Percentiles rank a stretch among this genome's conserved stretches.
Conservation (phyloP, 2,113 vertebrate species). For the Pungitius pungitius region DNA sequence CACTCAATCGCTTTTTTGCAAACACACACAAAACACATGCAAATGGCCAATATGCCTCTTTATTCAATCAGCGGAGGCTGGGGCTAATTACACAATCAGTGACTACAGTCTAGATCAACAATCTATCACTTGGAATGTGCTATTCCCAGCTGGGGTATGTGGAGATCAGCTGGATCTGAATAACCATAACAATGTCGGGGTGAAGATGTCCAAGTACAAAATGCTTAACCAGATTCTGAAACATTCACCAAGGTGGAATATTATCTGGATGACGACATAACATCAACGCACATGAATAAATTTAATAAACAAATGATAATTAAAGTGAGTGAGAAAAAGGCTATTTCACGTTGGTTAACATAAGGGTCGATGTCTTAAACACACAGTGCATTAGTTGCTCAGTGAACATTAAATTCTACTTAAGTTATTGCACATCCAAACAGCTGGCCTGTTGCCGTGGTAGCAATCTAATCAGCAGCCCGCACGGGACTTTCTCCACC, state of each 20-base stretch:
- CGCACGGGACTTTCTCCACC: not conserved
- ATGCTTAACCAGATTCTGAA: not conserved
- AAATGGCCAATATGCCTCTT: not conserved
- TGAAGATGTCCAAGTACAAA: slow-evolving; percentile 1
- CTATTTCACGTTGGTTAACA: not conserved
- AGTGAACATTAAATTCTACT: slow-evolving; percentile 4
- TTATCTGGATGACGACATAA: not conserved
- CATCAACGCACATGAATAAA: not conserved
- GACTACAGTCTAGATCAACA: not conserved
- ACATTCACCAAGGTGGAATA: not conserved
- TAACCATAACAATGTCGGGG: not conserved
- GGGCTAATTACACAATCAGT: slow-evolving; percentile 16
- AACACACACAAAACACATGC: slow-evolving; percentile 17
- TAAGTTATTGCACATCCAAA: not conserved
- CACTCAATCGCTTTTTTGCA: slow-evolving; percentile 17
- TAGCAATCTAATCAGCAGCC: slow-evolving; percentile 1
- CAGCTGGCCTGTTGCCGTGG: slow-evolving; percentile 4
- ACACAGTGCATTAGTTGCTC: not conserved
- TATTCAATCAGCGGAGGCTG: not conserved
- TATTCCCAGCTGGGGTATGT: not conserved
- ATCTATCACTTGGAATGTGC: not conserved
- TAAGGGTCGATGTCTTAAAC: not conserved
- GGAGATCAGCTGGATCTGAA: slow-evolving; percentile 9
- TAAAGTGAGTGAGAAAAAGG: not conserved
- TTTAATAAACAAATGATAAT: not conserved